Evolutionary conservation across 2,113 vertebrate genomes (phyloP).

Genomic region (Cephalopterus ornatus): DNA sequence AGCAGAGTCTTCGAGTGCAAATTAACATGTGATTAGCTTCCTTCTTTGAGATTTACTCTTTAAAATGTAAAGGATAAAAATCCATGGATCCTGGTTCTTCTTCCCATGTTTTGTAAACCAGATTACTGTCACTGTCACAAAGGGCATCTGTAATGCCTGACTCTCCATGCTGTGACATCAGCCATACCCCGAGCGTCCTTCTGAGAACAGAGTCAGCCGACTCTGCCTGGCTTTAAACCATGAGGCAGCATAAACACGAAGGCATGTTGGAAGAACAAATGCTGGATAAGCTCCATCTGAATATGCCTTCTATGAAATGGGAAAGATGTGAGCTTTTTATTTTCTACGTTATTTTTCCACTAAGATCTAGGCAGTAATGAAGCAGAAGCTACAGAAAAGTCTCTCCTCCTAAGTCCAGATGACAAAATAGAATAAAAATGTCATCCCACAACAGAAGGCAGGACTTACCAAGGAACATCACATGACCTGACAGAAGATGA

Average conservation of each 20-base stretch:
- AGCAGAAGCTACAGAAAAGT: not conserved
- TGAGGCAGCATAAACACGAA: not conserved
- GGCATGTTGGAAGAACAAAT: fast-evolving
- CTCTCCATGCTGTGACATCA: not conserved
- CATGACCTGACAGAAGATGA: not conserved
- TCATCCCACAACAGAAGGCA: not conserved
- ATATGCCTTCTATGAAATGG: not conserved
- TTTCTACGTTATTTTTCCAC: not conserved
- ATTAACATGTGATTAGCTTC: fast-evolving
- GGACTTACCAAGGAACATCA: fast-evolving
- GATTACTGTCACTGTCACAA: not conserved
- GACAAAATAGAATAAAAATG: not conserved
- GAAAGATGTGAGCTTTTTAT: not conserved
- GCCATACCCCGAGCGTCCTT: not conserved
- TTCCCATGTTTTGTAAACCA: not conserved
- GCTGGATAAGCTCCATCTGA: not conserved
- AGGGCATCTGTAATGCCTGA: not conserved
- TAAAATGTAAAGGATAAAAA: not conserved
- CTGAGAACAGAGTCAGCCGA: not conserved
- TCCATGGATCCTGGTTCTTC: not conserved
- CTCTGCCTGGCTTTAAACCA: not conserved
- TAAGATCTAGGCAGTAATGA: not conserved
- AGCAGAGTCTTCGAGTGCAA: not conserved
- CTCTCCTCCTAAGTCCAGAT: not conserved
- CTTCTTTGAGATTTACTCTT: not conserved